Evolutionary conservation across 2,113 vertebrate genomes (phyloP).

Genomic region (Brachyistius frenatus): DNA sequence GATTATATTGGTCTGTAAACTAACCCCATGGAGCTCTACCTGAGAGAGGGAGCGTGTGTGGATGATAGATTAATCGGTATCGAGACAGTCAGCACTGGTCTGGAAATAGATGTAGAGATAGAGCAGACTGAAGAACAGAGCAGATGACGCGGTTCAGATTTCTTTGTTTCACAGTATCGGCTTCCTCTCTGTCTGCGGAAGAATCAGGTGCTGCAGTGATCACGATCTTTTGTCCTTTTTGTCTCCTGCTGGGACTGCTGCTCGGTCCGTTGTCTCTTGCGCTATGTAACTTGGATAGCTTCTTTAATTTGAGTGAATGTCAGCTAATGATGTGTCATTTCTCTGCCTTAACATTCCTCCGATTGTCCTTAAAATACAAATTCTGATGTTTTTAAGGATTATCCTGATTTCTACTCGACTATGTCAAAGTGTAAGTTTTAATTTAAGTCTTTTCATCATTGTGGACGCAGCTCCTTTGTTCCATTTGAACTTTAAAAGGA

Average conservation of each 20-base stretch:
- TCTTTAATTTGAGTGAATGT: not conserved
- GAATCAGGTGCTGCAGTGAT: not conserved
- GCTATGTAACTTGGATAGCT: not conserved
- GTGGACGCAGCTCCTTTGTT: not conserved
- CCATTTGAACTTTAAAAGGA: not conserved
- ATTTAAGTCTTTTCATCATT: not conserved
- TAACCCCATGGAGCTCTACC: not conserved
- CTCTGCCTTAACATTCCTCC: not conserved
- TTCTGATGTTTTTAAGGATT: too few relatives aligned
- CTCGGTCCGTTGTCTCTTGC: not conserved
- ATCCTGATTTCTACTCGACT: too few relatives aligned
- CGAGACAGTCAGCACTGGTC: conserved; percentile 3
- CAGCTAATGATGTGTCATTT: not conserved
- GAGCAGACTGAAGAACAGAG: conserved; percentile 12
- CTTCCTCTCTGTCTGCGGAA: conserved; percentile 3
- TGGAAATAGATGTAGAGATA: conserved; percentile 46
- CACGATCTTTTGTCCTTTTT: not conserved
- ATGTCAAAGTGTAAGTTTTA: too few relatives aligned
- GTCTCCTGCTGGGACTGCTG: not conserved
- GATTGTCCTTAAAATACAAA: too few relatives aligned
- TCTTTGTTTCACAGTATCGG: conserved; percentile 26
- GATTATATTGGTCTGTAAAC: not conserved
- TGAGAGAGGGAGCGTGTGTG: not conserved
- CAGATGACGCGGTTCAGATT: conserved; percentile 27
- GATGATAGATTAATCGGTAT: conserved; percentile 13